Base-by-base conservation (phyloP, 2,797 vertebrate species). In the Xyrichtys novacula region DNA sequence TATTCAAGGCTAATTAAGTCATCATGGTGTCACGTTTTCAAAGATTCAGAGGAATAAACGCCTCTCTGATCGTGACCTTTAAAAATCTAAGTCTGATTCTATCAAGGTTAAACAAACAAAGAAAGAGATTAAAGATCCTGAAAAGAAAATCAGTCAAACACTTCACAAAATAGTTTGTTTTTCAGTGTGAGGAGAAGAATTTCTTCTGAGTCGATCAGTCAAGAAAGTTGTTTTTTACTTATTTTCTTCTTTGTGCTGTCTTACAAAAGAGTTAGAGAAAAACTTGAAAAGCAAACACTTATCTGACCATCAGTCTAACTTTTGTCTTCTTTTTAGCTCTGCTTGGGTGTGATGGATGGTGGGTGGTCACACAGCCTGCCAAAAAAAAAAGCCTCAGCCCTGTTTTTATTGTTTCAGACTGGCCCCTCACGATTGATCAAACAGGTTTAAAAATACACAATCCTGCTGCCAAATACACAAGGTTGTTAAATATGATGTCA, bases 81-180 rank as follows among this genome's bases (percentile, higher is more conserved):
- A 43, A 16, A 26, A 36, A 15, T 48, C 48, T 0, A 34, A 40
- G n/a, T 54, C 9, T 25, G 23, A 38, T 20, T 34, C 29, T 22
- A 17, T 52, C 32, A 46, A 22, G 53, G 26, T 54, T 40, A 16
- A 44, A 38, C 2, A 34, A 46, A 70, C 23, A n/a, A 19, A 19
- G n/a, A 48, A 11, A 1, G 19, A 46, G 38, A 46, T 0, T 43
- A 10, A 58, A 38, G 25, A 0, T 20, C 28, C 28, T 42, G n/a
- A 14, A 38, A 26, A 19, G 25, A 31, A 42, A 49, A 26, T n/a
- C 12, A 17, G 16, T 17, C 16, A 16, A 44, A 48, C 22, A 11
- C 16, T 20, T 10, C 2, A 39, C 23, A 15, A 20, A 36, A 17
- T 4, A 28, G 25, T 39, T 16, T 42, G 11, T n/a, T 54, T 56